Conservation (phyloP, 2,888 invertebrate genomes). For the Cecidostiba fungosa region DNA sequence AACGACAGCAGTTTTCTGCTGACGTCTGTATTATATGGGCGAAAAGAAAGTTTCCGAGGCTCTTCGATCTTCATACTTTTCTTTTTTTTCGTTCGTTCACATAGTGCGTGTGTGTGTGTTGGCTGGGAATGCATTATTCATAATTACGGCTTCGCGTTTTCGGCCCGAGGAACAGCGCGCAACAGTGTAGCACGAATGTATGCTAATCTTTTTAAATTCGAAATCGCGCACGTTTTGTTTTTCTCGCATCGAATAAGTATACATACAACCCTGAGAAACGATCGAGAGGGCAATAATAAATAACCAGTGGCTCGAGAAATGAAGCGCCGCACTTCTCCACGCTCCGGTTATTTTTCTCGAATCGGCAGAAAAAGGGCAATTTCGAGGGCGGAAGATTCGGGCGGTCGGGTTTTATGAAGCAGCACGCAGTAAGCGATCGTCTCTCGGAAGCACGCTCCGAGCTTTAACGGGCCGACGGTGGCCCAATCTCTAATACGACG, state of each 20-base stretch:
- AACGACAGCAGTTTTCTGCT: slow-evolving; percentile 25
- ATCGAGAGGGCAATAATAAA: background rate
- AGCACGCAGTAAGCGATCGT: slow-evolving; percentile 66
- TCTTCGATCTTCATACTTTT: background rate
- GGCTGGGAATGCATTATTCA: slow-evolving; percentile 11
- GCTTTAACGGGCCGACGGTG: slow-evolving; percentile 42
- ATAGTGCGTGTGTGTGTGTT: background rate
- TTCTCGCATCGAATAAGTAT: background rate
- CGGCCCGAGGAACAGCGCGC: background rate
- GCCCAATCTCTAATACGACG: slow-evolving; percentile 29
- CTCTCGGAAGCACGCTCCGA: slow-evolving; percentile 51
- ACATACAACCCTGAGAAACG: background rate
- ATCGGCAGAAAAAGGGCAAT: slow-evolving; percentile 48
- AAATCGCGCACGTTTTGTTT: background rate
- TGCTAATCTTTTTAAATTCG: background rate
- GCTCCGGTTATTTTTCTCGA: slow-evolving; percentile 32
- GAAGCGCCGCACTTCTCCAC: background rate
- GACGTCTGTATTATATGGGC: background rate
- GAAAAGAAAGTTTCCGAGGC: background rate
- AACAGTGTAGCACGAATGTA: background rate
- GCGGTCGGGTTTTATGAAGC: slow-evolving; percentile 72
- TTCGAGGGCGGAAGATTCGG: slow-evolving; percentile 34
- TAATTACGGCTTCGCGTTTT: background rate
- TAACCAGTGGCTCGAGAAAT: background rate
- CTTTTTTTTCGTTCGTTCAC: background rate